Evolutionary conservation across 35 echinoderm and acorn worm species (phyloP).

Genomic region (Amphiura filiformis): DNA sequence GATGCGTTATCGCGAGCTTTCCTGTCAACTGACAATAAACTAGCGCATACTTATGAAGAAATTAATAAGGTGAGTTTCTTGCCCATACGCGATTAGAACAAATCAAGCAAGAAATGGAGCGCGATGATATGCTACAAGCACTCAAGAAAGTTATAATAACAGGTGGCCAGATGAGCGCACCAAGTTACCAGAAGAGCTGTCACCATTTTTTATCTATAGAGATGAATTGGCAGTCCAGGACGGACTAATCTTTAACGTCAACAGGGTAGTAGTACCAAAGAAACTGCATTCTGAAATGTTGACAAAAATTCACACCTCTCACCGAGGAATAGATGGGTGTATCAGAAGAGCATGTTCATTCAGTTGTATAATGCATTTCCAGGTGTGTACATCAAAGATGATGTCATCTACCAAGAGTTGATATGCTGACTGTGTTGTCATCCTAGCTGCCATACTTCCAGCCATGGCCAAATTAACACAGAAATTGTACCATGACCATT

Average conservation of each 20-base stretch:
- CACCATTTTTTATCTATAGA: conserved; percentile 22
- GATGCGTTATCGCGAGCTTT: conserved; percentile 24
- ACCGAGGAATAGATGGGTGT: not conserved
- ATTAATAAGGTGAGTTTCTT: not conserved
- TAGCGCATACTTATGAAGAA: not conserved
- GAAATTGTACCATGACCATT: conserved; percentile 33
- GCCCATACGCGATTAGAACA: not conserved
- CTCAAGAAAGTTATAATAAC: conserved; percentile 22
- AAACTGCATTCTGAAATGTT: not conserved
- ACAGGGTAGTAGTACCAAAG: conserved; percentile 24
- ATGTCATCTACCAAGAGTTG: conserved; percentile 30
- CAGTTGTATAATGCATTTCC: too few relatives aligned
- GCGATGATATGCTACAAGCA: not conserved
- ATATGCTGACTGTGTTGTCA: conserved; percentile 33
- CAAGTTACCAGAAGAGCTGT: not conserved
- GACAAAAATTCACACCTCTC: not conserved
- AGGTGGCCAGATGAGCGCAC: conserved; percentile 44
- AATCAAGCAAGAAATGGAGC: conserved; percentile 2
- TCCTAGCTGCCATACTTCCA: conserved; percentile 25
- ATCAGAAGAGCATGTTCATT: not conserved
- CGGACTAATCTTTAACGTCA: conserved; percentile 37
- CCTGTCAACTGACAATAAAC: not conserved
- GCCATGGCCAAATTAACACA: conserved; percentile 39
- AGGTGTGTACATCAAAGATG: conserved; percentile 39
- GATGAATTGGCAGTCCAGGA: conserved; percentile 36